Percentiles rank a stretch among this genome's conserved stretches.
Conservation (phyloP, 1,140 invertebrate genomes). For the Radopholus similis region DNA sequence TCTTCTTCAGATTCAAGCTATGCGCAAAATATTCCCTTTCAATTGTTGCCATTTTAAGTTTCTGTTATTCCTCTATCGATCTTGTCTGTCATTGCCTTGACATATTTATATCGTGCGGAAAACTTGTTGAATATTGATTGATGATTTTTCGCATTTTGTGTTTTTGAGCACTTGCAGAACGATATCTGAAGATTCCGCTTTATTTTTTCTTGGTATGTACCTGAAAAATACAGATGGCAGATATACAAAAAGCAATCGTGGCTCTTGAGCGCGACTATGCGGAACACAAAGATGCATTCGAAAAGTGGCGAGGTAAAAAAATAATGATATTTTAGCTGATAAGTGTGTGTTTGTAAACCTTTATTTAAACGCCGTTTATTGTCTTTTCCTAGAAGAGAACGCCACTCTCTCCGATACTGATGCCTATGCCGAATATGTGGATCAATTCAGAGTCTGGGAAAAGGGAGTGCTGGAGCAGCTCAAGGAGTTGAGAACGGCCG, state of each 20-base stretch:
- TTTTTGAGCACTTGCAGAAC: too few relatives aligned
- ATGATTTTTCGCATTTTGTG: too few relatives aligned
- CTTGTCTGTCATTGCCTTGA: too few relatives aligned
- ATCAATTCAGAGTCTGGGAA: conserved; percentile 34
- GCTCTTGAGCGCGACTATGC: conserved; percentile 24
- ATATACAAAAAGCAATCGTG: conserved; percentile 19
- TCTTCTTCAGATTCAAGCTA: too few relatives aligned
- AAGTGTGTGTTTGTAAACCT: neutral
- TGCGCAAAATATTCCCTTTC: too few relatives aligned
- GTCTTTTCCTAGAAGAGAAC: conserved; percentile 9
- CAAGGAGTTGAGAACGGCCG: conserved; percentile 4
- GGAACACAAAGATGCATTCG: conserved; percentile 22
- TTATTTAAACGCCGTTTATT: neutral
- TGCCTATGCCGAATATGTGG: conserved; percentile 19
- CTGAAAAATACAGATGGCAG: conserved; percentile 7
- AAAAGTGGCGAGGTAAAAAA: conserved; percentile 24
- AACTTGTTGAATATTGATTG: too few relatives aligned
- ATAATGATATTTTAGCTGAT: too few relatives aligned
- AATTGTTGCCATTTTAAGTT: neutral
- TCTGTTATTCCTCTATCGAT: neutral
- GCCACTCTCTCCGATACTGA: conserved; percentile 2
- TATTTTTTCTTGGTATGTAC: too few relatives aligned
- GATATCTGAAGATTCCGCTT: too few relatives aligned
- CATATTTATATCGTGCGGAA: too few relatives aligned
- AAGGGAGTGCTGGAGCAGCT: conserved; percentile 35